Conservation (phyloP, 1,140 invertebrate genomes). For the Trichoplusia ni region DNA sequence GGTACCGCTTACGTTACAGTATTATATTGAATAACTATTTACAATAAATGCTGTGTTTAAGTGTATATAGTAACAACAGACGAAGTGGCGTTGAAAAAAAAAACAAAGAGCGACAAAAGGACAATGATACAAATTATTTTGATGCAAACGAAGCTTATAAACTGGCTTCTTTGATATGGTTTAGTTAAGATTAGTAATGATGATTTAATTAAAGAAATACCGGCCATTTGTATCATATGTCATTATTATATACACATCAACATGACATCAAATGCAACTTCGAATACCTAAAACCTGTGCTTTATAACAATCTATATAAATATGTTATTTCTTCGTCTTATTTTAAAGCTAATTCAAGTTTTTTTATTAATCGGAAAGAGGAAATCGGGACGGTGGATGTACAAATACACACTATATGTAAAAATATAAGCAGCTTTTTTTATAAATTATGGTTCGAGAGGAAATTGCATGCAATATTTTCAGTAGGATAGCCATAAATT, state of each 20-base stretch:
- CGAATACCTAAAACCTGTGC: conserved; percentile 78
- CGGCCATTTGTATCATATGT: not conserved
- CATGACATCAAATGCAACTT: conserved; percentile 76
- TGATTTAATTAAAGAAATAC: not conserved
- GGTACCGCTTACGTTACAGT: conserved; percentile 58
- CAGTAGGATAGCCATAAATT: conserved; percentile 10
- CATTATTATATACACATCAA: not conserved
- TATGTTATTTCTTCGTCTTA: conserved; percentile 68
- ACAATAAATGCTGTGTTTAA: conserved; percentile 32
- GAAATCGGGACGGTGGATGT: conserved; percentile 78
- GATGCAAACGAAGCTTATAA: not conserved
- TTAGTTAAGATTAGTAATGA: not conserved
- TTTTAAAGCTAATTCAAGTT: conserved; percentile 76
- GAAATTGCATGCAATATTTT: conserved; percentile 46
- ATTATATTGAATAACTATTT: conserved; percentile 61
- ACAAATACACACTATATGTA: conserved; percentile 53
- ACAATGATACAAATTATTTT: not conserved
- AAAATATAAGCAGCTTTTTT: conserved; percentile 60
- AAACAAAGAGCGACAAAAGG: not conserved
- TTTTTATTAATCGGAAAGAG: conserved; percentile 67
- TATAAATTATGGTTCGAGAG: conserved; percentile 41
- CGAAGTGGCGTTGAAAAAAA: not conserved
- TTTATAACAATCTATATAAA: conserved; percentile 80
- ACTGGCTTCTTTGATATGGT: conserved; percentile 9
- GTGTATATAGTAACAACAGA: not conserved